A percentile compares a stretch with the other conserved stretches of the same genome.
Conservation (phyloP, 2,113 vertebrate species). For the human (Homo sapiens) region DNA sequence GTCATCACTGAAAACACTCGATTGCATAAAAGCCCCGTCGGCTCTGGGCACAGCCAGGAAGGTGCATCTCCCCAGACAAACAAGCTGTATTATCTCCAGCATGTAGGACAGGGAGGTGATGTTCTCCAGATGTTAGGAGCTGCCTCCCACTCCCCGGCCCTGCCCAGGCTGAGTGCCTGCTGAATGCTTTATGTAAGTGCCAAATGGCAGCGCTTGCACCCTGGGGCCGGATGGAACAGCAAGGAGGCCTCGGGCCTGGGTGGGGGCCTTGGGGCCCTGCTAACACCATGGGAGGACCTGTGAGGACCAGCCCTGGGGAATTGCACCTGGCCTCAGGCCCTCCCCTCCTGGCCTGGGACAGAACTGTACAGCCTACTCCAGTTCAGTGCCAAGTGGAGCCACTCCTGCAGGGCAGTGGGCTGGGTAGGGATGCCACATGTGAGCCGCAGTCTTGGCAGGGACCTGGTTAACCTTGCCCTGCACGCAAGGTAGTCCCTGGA, state of each 20-base stretch:
- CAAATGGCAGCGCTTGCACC: not conserved
- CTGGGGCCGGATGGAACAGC: not conserved
- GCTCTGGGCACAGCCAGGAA: not conserved
- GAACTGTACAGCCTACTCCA: rapidly evolving
- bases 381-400: not conserved
- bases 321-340: not conserved
- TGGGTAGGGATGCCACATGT: rapidly evolving
- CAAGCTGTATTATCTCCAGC: not conserved
- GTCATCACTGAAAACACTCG: not conserved
- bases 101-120: not conserved
- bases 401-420: not conserved
- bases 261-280: not conserved
- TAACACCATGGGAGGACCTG: not conserved
- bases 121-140: slow-evolving; percentile 26
- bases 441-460: not conserved
- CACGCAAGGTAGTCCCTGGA: not conserved
- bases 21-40: rapidly evolving
- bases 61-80: not conserved
- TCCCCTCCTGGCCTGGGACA: not conserved
- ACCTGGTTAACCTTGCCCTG: not conserved
- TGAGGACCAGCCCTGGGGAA: not conserved
- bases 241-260: not conserved
- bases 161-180: not conserved
- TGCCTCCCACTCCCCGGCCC: not conserved
- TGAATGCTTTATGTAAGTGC: not conserved